These are phyloP conservation scores for Solenodon paradoxus DNA, from an alignment of 2,113 vertebrate genomes.

Conservation along the genomic window DNA sequence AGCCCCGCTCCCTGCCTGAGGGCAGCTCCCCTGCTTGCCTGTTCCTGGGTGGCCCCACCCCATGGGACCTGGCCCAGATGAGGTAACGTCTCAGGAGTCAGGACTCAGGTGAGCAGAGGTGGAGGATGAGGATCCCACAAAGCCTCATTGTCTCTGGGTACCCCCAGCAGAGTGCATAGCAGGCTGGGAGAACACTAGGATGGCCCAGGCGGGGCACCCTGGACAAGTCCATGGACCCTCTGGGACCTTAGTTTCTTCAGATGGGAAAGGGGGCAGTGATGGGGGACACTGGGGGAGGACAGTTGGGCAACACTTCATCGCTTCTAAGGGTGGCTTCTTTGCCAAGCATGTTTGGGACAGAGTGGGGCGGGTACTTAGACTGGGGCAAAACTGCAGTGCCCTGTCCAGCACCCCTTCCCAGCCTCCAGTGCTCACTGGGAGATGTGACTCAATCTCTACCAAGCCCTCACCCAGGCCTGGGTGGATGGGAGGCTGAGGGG, in stretches of 20 bases:
- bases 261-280: neutral
- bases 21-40: neutral
- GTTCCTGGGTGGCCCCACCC: constrained; percentile 42
- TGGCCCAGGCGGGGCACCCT: no score
- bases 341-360: neutral
- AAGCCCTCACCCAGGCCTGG: rapidly evolving
- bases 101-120: neutral
- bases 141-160: constrained; percentile 50
- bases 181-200: neutral
- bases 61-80: constrained; percentile 49
- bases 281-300: neutral
- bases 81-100: constrained; percentile 68
- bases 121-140: constrained; percentile 56
- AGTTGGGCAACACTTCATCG: rapidly evolving
- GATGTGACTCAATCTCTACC: neutral
- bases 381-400: no score
- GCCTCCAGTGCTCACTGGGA: neutral
- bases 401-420: rapidly evolving
- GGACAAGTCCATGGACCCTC: neutral
- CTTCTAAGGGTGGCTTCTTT: neutral
- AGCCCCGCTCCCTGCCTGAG: neutral
- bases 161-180: neutral
- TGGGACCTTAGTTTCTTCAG: neutral
- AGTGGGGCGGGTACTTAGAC: no score
- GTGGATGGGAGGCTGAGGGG: neutral